A percentile compares a stretch with the other conserved stretches of the same genome.
These are phyloP conservation scores for Holacanthus passer DNA, from an alignment of 2,113 vertebrate genomes.

Conservation along the genomic window DNA sequence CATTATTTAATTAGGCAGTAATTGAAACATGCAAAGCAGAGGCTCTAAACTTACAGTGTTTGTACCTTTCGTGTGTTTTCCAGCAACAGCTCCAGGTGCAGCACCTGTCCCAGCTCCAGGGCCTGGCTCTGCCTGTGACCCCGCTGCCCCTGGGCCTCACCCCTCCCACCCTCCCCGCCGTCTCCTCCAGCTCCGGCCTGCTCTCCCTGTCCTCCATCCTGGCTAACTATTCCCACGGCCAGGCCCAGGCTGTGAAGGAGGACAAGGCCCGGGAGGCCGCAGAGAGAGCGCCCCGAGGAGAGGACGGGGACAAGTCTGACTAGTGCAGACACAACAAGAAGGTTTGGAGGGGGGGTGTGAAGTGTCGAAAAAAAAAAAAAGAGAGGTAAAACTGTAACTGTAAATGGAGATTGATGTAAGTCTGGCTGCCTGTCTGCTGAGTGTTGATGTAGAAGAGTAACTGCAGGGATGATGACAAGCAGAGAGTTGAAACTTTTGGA, in stretches of 20 bases:
- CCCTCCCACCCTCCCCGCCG: conserved; percentile 89
- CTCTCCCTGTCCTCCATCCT: conserved; percentile 94
- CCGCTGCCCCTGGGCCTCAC: conserved; percentile 94
- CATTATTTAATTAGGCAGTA: neutral
- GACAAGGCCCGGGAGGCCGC: conserved; percentile 92
- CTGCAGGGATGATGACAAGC: conserved; percentile 64
- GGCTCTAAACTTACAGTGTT: neutral
- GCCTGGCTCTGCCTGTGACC: conserved; percentile 93
- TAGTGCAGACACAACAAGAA: conserved; percentile 72
- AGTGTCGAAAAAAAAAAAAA: conserved; percentile 1
- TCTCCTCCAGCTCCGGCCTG: conserved; percentile 92
- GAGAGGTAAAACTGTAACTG: conserved; percentile 54
- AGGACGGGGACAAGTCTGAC: conserved; percentile 96
- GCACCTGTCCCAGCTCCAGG: conserved; percentile 98
- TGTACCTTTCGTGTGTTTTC: conserved; percentile 17
- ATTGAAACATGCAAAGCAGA: too few relatives aligned
- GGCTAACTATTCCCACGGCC: conserved; percentile 88
- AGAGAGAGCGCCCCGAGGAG: conserved; percentile 89
- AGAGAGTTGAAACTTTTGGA: conserved; percentile 47
- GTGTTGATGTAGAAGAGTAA: conserved; percentile 57
- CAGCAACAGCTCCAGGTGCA: conserved; percentile 99
- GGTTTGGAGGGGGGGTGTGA: conserved; percentile 36
- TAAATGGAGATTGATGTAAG: conserved; percentile 62
- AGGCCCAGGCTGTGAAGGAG: conserved; percentile 93
- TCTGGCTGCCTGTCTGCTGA: conserved; percentile 62